Conservation (phyloP, 2,113 vertebrate genomes). For the Chinchilla lanigera region DNA sequence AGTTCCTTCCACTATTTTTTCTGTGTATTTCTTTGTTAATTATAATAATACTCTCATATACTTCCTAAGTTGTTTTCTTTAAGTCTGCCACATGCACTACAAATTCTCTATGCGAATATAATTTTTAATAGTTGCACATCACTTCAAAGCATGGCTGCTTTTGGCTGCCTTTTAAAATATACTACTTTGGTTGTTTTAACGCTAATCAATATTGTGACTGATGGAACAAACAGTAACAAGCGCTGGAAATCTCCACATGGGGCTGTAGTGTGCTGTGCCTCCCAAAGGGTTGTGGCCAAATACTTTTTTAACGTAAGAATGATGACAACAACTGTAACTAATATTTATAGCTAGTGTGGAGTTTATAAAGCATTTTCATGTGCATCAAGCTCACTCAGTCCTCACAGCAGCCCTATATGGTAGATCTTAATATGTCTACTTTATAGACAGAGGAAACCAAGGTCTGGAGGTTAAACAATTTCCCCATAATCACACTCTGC, state of each 20-base stretch:
- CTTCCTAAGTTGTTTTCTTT: background rate
- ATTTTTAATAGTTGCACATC: conserved; percentile 8
- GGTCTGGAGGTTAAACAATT: background rate
- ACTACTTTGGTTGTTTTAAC: background rate
- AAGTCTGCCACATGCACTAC: background rate
- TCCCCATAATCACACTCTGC: background rate
- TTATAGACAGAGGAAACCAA: background rate
- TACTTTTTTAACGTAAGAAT: background rate
- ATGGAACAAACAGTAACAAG: background rate
- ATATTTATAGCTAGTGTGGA: background rate
- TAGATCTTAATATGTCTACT: background rate
- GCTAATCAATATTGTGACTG: background rate
- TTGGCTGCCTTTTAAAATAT: background rate
- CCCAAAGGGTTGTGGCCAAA: background rate
- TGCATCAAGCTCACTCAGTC: background rate
- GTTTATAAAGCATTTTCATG: background rate
- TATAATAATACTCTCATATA: background rate
- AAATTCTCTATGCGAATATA: background rate
- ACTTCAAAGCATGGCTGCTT: conserved; percentile 26
- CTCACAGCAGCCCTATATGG: background rate
- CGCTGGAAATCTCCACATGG: background rate
- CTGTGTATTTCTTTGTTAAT: background rate
- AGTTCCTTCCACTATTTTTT: background rate
- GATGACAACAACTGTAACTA: background rate
- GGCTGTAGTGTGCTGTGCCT: background rate